phyloP scores from a whole-genome alignment of 2,113 vertebrate species.

The Ptyas mucosa region DNA sequence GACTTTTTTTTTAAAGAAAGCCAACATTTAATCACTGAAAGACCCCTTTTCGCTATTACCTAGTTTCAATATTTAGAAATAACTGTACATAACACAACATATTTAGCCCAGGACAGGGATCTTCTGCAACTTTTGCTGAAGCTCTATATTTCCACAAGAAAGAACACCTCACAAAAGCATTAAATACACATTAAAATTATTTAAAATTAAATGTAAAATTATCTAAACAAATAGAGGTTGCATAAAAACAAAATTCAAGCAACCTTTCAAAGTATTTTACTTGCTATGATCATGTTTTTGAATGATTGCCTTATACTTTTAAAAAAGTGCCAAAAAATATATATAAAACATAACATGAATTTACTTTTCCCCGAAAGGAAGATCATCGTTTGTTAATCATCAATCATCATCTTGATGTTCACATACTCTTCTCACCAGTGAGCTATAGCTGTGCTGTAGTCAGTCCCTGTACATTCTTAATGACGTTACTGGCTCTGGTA shows the following conservation, averaged over 20 bases:
- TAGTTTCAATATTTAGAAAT: not conserved
- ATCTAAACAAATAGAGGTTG: not conserved
- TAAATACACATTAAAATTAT: not conserved
- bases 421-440: not conserved
- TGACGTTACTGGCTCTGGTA: not conserved
- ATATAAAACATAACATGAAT: not conserved
- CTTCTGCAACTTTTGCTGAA: not conserved
- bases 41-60: not conserved
- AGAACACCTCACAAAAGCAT: not conserved
- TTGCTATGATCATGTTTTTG: not conserved
- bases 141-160: not conserved
- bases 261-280: not conserved
- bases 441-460: not conserved
- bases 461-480: not conserved
- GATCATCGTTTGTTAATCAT: not conserved
- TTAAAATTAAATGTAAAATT: not conserved
- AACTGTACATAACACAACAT: not conserved
- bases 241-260: not conserved
- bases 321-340: not conserved
- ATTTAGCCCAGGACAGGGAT: not conserved
- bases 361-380: not conserved
- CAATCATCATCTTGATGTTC: not conserved
- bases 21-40: not conserved
- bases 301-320: not conserved
- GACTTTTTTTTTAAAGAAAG: not conserved